These are phyloP conservation scores for Drosophila nikananu DNA, from an alignment of 1,140 invertebrate species.

Conservation along the genomic window DNA sequence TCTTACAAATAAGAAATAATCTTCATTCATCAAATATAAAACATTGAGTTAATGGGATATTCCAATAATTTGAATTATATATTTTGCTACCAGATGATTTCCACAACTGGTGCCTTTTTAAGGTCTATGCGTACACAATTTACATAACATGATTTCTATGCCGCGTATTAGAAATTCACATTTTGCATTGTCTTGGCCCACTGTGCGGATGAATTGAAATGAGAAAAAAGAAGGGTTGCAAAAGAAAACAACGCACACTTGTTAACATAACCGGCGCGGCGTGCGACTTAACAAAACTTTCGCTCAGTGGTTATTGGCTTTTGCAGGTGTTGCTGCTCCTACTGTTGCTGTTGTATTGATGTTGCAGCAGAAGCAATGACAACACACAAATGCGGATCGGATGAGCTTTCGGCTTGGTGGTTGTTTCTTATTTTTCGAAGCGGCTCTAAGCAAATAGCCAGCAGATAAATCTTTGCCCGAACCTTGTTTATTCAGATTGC, in stretches of 20 bases:
- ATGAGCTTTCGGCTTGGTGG: conserved; percentile 11
- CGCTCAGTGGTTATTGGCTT: conserved; percentile 42
- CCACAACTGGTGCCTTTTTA: not conserved
- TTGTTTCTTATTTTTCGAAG: conserved; percentile 41
- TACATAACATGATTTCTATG: not conserved
- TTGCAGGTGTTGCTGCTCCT: conserved; percentile 17
- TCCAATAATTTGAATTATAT: not conserved
- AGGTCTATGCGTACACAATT: not conserved
- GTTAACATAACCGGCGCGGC: conserved; percentile 52
- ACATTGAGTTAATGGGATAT: not conserved
- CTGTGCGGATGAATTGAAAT: conserved; percentile 37
- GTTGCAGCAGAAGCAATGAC: conserved; percentile 7
- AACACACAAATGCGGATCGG: not conserved
- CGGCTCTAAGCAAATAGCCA: conserved; percentile 15
- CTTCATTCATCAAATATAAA: too few species aligned
- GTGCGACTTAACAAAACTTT: conserved; percentile 57
- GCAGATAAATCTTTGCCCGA: conserved; percentile 37
- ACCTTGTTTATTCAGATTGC: conserved; percentile 49
- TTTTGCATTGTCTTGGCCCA: conserved; percentile 36
- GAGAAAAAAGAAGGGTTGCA: conserved; percentile 1
- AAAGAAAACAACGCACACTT: conserved; percentile 54
- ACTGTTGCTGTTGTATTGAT: conserved; percentile 2
- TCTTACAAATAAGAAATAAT: too few species aligned
- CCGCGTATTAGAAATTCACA: not conserved
- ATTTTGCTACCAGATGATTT: not conserved